A percentile compares a stretch with the other conserved stretches of the same genome.
Conservation (phyloP, 1,140 invertebrate genomes). For the Aethina tumida region DNA sequence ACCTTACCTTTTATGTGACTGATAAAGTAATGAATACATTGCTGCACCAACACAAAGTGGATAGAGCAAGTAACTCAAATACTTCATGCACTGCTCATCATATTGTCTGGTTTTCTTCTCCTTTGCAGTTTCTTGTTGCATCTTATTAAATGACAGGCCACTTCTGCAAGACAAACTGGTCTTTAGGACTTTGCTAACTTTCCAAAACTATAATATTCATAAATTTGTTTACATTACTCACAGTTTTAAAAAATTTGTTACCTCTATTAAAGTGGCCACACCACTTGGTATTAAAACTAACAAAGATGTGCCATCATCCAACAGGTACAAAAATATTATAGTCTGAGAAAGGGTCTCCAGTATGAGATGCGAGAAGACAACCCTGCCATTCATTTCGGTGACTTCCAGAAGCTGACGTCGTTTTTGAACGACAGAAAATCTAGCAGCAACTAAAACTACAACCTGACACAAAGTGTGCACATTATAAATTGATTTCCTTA, state of each 20-base stretch:
- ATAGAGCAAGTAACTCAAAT: slow-evolving; percentile 81
- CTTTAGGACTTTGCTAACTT: slow-evolving; percentile 82
- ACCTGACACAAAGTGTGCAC: neutral
- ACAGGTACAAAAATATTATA: slow-evolving; percentile 87
- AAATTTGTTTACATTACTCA: neutral
- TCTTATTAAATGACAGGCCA: slow-evolving; percentile 30
- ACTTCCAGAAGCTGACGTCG: slow-evolving; percentile 91
- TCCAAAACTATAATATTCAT: slow-evolving; percentile 74
- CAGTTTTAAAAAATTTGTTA: slow-evolving; percentile 29
- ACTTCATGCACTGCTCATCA: slow-evolving; percentile 85
- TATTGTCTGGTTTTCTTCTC: slow-evolving; percentile 74
- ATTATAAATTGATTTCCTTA: slow-evolving; percentile 47
- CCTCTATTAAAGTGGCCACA: slow-evolving; percentile 78
- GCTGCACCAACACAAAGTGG: slow-evolving; percentile 81
- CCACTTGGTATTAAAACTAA: slow-evolving; percentile 79
- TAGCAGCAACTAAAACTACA: slow-evolving; percentile 71
- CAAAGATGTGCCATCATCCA: slow-evolving; percentile 88
- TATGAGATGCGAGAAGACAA: slow-evolving; percentile 79
- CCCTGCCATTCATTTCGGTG: slow-evolving; percentile 74
- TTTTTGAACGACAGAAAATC: slow-evolving; percentile 98
- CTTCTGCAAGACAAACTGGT: slow-evolving; percentile 42
- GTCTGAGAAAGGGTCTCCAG: slow-evolving; percentile 89
- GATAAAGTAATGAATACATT: slow-evolving; percentile 85
- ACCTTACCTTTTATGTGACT: slow-evolving; percentile 81
- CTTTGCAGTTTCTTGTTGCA: slow-evolving; percentile 40